Conservation (phyloP, 2,113 vertebrate genomes). For the Dipodomys stephensi region DNA sequence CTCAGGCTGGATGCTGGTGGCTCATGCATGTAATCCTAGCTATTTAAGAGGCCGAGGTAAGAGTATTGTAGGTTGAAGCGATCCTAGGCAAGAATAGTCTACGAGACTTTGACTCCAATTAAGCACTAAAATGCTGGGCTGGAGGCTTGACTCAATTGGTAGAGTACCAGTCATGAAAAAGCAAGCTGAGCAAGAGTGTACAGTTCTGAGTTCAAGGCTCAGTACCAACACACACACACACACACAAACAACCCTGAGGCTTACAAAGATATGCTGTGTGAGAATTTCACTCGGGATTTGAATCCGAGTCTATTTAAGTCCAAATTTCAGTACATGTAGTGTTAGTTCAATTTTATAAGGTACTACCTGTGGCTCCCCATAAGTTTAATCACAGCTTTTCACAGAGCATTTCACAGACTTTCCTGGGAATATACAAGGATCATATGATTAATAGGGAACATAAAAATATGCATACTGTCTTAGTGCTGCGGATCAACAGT, state of each 20-base stretch:
- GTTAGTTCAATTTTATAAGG: constrained; percentile 30
- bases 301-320: not conserved
- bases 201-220: too few relatives aligned
- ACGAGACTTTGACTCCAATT: too few relatives aligned
- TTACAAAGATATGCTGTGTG: not conserved
- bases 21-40: too few relatives aligned
- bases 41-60: too few relatives aligned
- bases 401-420: not conserved
- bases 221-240: too few relatives aligned
- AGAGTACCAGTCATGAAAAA: too few relatives aligned
- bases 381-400: constrained; percentile 37
- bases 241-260: too few relatives aligned
- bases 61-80: too few relatives aligned
- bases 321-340: not conserved
- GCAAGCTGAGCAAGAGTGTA: too few relatives aligned
- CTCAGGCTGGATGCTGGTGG: not conserved
- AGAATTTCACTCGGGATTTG: not conserved
- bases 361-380: not conserved
- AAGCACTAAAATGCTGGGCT: too few relatives aligned
- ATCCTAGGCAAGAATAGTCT: too few relatives aligned
- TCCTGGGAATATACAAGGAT: not conserved
- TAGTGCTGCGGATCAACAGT: not conserved
- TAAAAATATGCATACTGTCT: not conserved
- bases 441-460: not conserved
- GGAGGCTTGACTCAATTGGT: too few relatives aligned